Conservation (phyloP, 2,797 vertebrate species). For the Clarias laeviceps region DNA sequence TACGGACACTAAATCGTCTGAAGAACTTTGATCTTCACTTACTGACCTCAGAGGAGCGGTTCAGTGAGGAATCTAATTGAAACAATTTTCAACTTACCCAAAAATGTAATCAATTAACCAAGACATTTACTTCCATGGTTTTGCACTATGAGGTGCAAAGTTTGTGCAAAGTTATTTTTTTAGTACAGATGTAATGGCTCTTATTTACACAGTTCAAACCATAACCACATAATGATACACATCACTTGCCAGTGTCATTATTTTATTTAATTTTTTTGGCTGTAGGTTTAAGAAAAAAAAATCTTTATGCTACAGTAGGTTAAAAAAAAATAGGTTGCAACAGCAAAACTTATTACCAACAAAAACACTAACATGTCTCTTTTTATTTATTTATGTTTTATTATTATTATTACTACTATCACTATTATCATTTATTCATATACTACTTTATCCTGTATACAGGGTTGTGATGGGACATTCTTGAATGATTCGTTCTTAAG, state of each 20-base stretch:
- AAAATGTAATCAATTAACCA: neutral
- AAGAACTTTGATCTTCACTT: neutral
- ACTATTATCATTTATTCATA: no score
- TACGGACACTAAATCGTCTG: neutral
- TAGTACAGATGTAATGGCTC: neutral
- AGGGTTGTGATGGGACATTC: no score
- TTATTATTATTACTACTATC: no score
- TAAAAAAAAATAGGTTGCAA: neutral
- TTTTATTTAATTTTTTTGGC: neutral
- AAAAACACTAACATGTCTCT: neutral
- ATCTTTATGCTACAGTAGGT: neutral
- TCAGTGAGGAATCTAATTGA: neutral
- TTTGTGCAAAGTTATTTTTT: no score
- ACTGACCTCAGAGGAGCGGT: neutral
- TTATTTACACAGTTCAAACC: neutral
- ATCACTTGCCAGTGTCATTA: neutral
- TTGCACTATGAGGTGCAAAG: neutral
- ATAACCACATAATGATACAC: neutral
- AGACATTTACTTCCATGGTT: neutral
- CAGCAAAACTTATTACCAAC: neutral
- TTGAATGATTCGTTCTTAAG: no score
- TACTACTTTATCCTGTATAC: no score
- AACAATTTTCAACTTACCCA: neutral
- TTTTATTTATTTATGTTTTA: no score
- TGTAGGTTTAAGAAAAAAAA: neutral